Evolutionary conservation across 1,140 invertebrate genomes (phyloP), one percentile per base, ranked within the genome.

Genomic region (Formica selysi): DNA sequence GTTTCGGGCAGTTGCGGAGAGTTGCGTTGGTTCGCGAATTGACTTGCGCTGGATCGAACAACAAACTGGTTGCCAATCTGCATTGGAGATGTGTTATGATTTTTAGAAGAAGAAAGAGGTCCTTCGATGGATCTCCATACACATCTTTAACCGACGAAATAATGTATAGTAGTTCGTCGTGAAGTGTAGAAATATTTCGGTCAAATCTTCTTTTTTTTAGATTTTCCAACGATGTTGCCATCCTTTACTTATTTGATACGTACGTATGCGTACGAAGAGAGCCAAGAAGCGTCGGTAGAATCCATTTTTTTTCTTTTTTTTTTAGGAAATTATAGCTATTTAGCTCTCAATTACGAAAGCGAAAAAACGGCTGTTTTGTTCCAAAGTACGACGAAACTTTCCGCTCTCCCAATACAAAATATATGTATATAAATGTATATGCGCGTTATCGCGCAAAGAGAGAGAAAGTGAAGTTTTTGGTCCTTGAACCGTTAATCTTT

Each of bases 381-480:
- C 26, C 36, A 71, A 81, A 81, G 65, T 81, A 71, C 65, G 78
- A 81, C 78, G 78, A 81, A 81, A 81, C 78, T 81, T 81, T 81
- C 78, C 65, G 78, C 78, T 81, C 65, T 71, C 65, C 78, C 78
- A 59, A 71, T 73, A 86, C 79, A 87, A 76, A 83, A 89, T 74
- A 84, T 85, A 78, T 67, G 83, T 70, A 91, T 57, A 85, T 68
- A 76, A 67, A 68, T 81, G 57, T 79, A 61, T 71, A 84, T 68
- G 76, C 4, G 73, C 57, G 29, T 13, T 57, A 67, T 8, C 36
- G 65, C 36, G 65, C 67, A 59, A 32, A 61, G 26, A 26, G 13
- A 19, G 22, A 26, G 62, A 71, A 38, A 61, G 51, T 59, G 38
- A 44, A 70, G 68, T 59, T 59, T 11, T 73, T 62, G 54, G 38